These are phyloP conservation scores for Dipus sagitta DNA, from an alignment of 2,797 vertebrate species.

Conservation along the genomic window DNA sequence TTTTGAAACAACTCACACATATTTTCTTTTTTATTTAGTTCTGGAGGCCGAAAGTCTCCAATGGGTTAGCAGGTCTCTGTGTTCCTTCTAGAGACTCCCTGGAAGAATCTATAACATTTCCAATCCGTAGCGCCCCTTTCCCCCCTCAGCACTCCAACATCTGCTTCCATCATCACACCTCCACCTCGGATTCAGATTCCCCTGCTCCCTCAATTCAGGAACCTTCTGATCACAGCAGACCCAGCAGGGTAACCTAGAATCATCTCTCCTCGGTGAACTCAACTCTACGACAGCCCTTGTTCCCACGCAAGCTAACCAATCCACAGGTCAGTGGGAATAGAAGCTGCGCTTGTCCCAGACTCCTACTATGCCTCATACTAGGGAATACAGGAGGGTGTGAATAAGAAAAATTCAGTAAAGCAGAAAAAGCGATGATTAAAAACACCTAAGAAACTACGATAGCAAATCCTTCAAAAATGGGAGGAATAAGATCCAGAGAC, in stretches of 20 bases:
- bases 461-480: slow-evolving; percentile 32
- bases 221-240: neutral
- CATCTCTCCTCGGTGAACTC: neutral
- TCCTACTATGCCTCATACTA: neutral
- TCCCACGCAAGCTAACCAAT: neutral
- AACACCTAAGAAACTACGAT: neutral
- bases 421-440: neutral
- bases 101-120: neutral
- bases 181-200: neutral
- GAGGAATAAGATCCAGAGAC: neutral
- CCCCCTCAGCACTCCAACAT: neutral
- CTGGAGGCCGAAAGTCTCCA: neutral
- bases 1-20: neutral
- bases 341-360: neutral
- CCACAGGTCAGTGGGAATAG: neutral
- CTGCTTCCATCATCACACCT: neutral
- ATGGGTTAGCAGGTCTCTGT: neutral
- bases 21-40: neutral
- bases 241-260: neutral
- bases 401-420: neutral
- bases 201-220: neutral
- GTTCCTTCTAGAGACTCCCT: neutral
- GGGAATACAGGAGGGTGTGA: neutral
- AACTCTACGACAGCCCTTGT: neutral
- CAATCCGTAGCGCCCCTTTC: neutral